Evolutionary conservation across 2,888 invertebrate genomes (phyloP).

Genomic region (Agrypnus murinus): DNA sequence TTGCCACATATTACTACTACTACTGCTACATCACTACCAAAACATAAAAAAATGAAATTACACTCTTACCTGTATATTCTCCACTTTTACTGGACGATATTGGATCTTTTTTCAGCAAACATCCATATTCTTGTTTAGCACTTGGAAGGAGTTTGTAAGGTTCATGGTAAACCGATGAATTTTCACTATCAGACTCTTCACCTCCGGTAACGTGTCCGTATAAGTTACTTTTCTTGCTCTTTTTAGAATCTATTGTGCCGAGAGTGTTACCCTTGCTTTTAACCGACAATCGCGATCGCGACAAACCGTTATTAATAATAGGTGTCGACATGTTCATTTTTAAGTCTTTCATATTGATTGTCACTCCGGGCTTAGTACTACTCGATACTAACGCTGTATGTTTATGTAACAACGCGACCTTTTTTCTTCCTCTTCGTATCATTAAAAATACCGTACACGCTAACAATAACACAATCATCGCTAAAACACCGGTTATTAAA

Average conservation of each 20-base stretch:
- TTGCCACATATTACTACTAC: too few relatives aligned
- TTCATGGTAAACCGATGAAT: constrained; percentile 75
- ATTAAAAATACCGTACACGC: constrained; percentile 79
- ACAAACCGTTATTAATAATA: constrained; percentile 74
- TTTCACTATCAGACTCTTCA: constrained; percentile 75
- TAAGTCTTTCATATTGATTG: constrained; percentile 76
- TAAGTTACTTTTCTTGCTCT: constrained; percentile 69
- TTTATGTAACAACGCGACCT: constrained; percentile 77
- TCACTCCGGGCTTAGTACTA: constrained; percentile 74
- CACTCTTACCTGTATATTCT: constrained; percentile 72
- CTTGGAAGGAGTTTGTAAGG: constrained; percentile 74
- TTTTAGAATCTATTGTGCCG: constrained; percentile 66
- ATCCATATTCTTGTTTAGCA: constrained; percentile 73
- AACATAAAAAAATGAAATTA: neutral
- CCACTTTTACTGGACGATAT: constrained; percentile 73
- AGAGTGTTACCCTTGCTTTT: constrained; percentile 68
- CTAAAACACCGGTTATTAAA: constrained; percentile 79
- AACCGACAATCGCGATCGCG: constrained; percentile 72
- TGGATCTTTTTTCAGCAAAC: constrained; percentile 72
- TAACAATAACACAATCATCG: constrained; percentile 78
- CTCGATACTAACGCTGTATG: constrained; percentile 76
- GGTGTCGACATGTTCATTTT: constrained; percentile 75
- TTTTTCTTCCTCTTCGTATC: constrained; percentile 78
- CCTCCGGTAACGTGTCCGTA: constrained; percentile 71
- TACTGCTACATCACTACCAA: too few relatives aligned